Base-by-base conservation (phyloP, 2,113 vertebrate genomes). In the Picathartes gymnocephalus region DNA sequence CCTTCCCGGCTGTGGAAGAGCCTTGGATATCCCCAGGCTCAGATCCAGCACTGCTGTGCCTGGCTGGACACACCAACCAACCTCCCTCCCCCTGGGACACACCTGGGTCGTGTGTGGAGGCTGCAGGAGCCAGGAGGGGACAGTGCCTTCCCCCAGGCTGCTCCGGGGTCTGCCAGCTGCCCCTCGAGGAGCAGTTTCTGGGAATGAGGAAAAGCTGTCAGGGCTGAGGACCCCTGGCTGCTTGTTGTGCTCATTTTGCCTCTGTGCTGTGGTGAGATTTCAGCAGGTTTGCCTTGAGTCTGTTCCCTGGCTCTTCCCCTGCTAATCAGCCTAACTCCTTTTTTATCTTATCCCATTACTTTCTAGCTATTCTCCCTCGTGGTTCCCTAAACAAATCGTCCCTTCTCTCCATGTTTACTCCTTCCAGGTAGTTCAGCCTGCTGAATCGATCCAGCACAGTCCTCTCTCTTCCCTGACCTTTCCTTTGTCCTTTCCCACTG, bases 271-370 rank as follows among this genome's bases (percentile, higher is more conserved):
- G 45, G 2, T 24, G 9, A 28, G 45, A 12, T 20, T 93, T 69
- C 69, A 57, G 88, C 61, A 76, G 51, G 3, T 72, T 65, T 82
- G 68, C n/a, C 42, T 25, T 42, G 35, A 68, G 42, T 40, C 48
- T 76, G 6, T 64, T 88, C 39, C 39, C 9, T 7, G 11, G 68
- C 82, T 90, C 73, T 86, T 61, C 50, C 54, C 66, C 70, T 78
- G 33, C 64, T 92, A 64, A 90, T 60, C 90, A 80, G 44, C 90
- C 95, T 44, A 70, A 53, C 65, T 81, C 60, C 87, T 88, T 53
- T 77, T 81, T 78, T n/a, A 62, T 93, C 89, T 80, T 87, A 87
- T 86, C 86, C 71, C 69, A 44, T 91, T 82, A 40, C 64, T 94
- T 90, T 86, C 74, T 37, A 79, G 92, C 90, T 78, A 11, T 88